Conservation (phyloP, 1,140 invertebrate species). For the Chelonus insularis region DNA sequence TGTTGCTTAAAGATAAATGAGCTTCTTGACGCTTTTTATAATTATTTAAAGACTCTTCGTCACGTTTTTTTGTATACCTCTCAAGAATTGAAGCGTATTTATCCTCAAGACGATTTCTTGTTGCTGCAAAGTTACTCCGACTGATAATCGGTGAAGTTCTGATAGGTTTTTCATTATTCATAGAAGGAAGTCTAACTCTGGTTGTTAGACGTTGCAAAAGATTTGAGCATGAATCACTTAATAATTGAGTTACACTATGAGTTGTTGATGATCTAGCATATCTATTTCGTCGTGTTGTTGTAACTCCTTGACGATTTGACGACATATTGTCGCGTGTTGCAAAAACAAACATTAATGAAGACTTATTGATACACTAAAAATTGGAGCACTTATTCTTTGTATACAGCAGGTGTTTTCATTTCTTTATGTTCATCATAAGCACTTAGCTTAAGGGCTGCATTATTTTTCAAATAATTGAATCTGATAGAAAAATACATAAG, state of each 20-base stretch:
- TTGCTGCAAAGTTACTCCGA: conserved; percentile 28
- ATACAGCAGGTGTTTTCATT: no score
- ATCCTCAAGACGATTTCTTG: conserved; percentile 71
- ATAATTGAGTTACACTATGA: conserved; percentile 81
- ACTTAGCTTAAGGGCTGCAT: no score
- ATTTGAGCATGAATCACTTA: conserved; percentile 82
- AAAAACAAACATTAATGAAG: conserved; percentile 46
- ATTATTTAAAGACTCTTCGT: conserved; percentile 48
- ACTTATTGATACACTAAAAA: neutral
- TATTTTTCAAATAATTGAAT: no score
- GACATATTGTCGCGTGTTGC: conserved; percentile 50
- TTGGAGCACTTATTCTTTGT: neutral
- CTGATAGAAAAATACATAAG: no score
- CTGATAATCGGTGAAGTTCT: conserved; percentile 43
- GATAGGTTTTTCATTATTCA: conserved; percentile 38
- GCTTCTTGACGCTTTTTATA: conserved; percentile 54
- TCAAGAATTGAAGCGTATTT: conserved; percentile 75
- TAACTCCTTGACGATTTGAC: conserved; percentile 43
- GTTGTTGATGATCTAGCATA: conserved; percentile 39
- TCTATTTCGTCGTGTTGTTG: conserved; percentile 25
- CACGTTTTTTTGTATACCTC: conserved; percentile 65
- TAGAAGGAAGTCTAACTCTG: conserved; percentile 69
- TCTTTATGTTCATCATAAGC: no score
- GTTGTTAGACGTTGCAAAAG: conserved; percentile 77
- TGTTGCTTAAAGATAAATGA: conserved; percentile 33